Base-by-base conservation (phyloP, 2,888 invertebrate genomes). In the Megaustenia siamemsis region DNA sequence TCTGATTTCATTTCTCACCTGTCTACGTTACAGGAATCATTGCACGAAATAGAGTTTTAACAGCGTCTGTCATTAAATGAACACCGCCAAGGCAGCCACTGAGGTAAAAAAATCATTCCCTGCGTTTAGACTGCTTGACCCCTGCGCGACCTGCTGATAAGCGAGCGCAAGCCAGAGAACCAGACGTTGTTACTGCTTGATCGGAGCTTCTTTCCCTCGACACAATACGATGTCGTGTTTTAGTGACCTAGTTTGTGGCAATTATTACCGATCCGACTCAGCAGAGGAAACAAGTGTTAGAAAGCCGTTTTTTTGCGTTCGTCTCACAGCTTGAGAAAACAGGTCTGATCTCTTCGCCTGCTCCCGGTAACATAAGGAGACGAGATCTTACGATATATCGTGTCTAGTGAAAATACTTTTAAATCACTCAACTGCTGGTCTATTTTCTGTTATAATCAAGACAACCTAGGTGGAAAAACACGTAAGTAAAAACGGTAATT, bases 241-340 rank as follows among this genome's bases (percentile, higher is more conserved):
- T 45, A n/a, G 71, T 71, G 71, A 71, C 71, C 71, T n/a, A 71
- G 71, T 71, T 71, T n/a, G 71, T 45, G 71, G 71, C 71, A 71
- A 71, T 71, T 71, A 71, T n/a, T 71, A 43, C n/a, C 71, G n/a
- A 71, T 71, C 43, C 71, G 45, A 43, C 71, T 71, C 71, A 71
- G n/a, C 71, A 43, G 71, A 12, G 43, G 43, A 71, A 71, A 71
- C 71, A 71, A 43, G 40, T 71, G 71, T 43, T 71, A 71, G 43
- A 71, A 68, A 71, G 43, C 43, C 24, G 71, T 6, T 71, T 71
- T 43, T 71, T 71, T 43, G 28, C 28, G 24, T 71, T 71, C 71
- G 43, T 71, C 12, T 28, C 12, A n/a, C n/a, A 6, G 71, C 71
- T 43, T 43, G 43, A 43, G n/a, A 71, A 40, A 71, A 71, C 40